Percentiles rank a stretch among this genome's conserved stretches.
These are phyloP conservation scores for Antheraea pernyi DNA, from an alignment of 1,140 invertebrate species.

Conservation along the genomic window DNA sequence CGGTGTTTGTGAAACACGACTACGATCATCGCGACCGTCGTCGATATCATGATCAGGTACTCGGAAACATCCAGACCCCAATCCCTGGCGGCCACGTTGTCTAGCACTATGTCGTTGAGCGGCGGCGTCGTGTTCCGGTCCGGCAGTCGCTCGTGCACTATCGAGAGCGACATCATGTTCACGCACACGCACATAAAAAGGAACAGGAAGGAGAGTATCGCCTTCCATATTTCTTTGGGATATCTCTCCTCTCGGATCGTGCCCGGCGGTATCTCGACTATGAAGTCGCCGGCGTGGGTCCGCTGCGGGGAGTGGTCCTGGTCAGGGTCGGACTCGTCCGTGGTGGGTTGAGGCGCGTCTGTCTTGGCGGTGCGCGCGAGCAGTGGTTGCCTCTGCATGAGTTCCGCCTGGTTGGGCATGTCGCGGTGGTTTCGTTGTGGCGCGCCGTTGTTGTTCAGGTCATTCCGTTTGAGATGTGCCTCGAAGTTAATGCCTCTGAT, in stretches of 20 bases:
- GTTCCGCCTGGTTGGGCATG: slow-evolving; percentile 74
- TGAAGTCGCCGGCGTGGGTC: slow-evolving; percentile 62
- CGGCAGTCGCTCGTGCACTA: slow-evolving; percentile 92
- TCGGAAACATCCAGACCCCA: slow-evolving; percentile 93
- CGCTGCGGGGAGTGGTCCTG: slow-evolving; percentile 62
- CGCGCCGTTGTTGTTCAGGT: slow-evolving; percentile 74
- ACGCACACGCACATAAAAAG: slow-evolving; percentile 68
- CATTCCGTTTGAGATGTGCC: slow-evolving; percentile 57
- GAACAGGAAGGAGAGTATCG: slow-evolving; percentile 72
- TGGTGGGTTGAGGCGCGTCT: slow-evolving; percentile 61
- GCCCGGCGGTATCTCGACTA: slow-evolving; percentile 70
- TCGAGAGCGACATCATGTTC: slow-evolving; percentile 85
- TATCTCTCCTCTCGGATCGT: slow-evolving; percentile 67
- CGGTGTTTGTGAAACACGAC: slow-evolving; percentile 92
- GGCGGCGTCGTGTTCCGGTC: slow-evolving; percentile 85
- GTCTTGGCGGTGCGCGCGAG: slow-evolving; percentile 65
- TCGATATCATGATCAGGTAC: slow-evolving; percentile 90
- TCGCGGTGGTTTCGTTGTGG: slow-evolving; percentile 41
- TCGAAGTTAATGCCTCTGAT: slow-evolving; percentile 73
- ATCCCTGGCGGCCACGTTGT: slow-evolving; percentile 84
- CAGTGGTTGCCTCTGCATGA: slow-evolving; percentile 76
- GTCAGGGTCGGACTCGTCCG: slow-evolving; percentile 74
- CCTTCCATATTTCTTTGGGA: slow-evolving; percentile 77
- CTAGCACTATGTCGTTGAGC: slow-evolving; percentile 90
- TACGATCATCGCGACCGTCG: slow-evolving; percentile 85